A percentile compares a stretch with the other conserved stretches of the same genome.
phyloP scores from a whole-genome alignment of 2,113 vertebrate species.

The Prionailurus bengalensis region DNA sequence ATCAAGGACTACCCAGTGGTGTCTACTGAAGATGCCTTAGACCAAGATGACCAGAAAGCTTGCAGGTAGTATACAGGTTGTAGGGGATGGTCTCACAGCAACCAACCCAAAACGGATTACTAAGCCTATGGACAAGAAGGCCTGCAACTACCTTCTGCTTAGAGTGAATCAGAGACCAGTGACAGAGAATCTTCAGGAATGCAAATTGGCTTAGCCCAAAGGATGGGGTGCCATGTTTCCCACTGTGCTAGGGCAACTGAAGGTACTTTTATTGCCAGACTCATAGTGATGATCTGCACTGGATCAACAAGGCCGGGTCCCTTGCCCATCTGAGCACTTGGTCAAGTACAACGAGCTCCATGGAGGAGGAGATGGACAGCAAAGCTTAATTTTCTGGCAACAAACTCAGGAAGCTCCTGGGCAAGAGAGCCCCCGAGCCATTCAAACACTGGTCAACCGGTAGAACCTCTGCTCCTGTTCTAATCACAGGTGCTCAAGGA shows the following conservation, averaged over 20 bases:
- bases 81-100: background rate
- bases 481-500: background rate
- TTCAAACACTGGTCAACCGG: background rate
- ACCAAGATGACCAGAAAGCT: constrained; percentile 92
- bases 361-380: background rate
- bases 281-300: background rate
- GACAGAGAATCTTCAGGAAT: constrained; percentile 67
- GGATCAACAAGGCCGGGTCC: no score
- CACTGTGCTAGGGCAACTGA: background rate
- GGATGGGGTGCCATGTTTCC: background rate
- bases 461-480: background rate
- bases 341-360: background rate
- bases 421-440: background rate
- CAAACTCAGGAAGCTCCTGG: background rate
- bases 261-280: background rate
- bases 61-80: constrained; percentile 55
- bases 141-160: background rate
- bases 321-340: background rate
- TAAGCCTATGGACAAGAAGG: background rate
- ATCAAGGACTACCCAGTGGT: constrained; percentile 92
- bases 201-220: background rate
- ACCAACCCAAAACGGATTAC: background rate
- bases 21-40: constrained; percentile 94
- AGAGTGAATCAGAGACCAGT: background rate
- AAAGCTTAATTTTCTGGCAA: background rate